Percentiles rank a stretch among this genome's conserved stretches.
Conservation (phyloP, 2,888 invertebrate species). For the Hipparchia sbordonii region DNA sequence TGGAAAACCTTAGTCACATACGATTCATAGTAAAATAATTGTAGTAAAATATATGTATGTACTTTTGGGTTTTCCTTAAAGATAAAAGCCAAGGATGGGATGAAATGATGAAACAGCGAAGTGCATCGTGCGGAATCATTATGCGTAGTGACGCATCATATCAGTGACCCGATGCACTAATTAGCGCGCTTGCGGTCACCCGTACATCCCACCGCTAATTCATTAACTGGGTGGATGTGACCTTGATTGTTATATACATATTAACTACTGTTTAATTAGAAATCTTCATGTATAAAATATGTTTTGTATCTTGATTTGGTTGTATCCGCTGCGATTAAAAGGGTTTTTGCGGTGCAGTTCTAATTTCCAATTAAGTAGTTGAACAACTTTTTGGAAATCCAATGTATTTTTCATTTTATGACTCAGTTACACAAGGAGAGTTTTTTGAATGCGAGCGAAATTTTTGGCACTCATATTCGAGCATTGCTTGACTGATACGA, state of each 20-base stretch:
- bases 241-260: conserved; percentile 21
- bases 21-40: conserved; percentile 14
- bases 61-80: conserved; percentile 23
- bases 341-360: too few relatives aligned
- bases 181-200: conserved; percentile 27
- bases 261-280: neutral
- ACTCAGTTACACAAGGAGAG: too few relatives aligned
- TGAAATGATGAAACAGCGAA: conserved; percentile 14
- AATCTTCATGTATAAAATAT: too few relatives aligned
- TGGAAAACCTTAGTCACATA: neutral
- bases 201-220: conserved; percentile 26
- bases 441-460: too few relatives aligned
- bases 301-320: too few relatives aligned
- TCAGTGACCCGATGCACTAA: conserved; percentile 29
- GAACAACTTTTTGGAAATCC: too few relatives aligned
- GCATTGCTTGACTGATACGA: too few relatives aligned
- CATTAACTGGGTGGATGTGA: conserved; percentile 20
- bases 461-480: too few relatives aligned
- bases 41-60: neutral
- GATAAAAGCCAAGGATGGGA: conserved; percentile 21
- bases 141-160: conserved; percentile 26
- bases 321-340: too few relatives aligned
- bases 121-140: conserved; percentile 20
- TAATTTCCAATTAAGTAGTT: too few relatives aligned
- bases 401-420: too few relatives aligned